Evolutionary conservation across 92 coral and sea anemone species (phyloP), one percentile per base, ranked within the genome.

Genomic region (Epizoanthus rinbou): DNA sequence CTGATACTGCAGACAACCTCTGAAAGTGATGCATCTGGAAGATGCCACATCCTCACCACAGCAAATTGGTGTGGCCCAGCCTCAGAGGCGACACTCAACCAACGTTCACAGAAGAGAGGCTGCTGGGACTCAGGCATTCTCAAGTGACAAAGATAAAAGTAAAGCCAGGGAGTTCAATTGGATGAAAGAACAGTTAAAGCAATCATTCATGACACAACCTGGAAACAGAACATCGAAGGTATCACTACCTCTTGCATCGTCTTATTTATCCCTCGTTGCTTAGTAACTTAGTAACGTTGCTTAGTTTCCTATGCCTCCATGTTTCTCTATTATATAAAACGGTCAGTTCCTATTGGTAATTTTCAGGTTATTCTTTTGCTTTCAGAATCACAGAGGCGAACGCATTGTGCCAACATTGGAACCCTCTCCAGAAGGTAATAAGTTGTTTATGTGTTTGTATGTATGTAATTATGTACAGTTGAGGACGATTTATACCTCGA

Each of bases 21-120:
- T 88, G 81, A 84, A 87, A 53, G 89, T 85, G 56, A 74, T 85
- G 76, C 63, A 64, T 45, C 86, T 88, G 28, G 88, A 84, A 64
- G 84, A 80, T 41, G 85, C 73, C 23, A 19, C 59, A 22, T 45
- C 86, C 3, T 78, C 47, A 35, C 58, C 74, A 22, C 82, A 59
- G 14, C 85, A 81, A 68, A 89, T 93, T 47, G 97, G 97, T 59
- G 86, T 93, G 54, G 94, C 97, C 15, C 97, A 93, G 68, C 97
- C 97, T 75, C 91, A 83, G 75, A 88, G 92, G 28, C 89, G 97
- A 8, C 39, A 59, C 50, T 11, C 64, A 21, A 68, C 43, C 14
- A 19, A 9, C 64, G 18, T 0, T 24, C 52, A 8, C 63, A 19
- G 33, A 2, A 58, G 21, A 39, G 47, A 8, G 10, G 16, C 54